Evolutionary conservation across 2,113 vertebrate species (phyloP).

Genomic region (Tretioscincus oriximinensis): DNA sequence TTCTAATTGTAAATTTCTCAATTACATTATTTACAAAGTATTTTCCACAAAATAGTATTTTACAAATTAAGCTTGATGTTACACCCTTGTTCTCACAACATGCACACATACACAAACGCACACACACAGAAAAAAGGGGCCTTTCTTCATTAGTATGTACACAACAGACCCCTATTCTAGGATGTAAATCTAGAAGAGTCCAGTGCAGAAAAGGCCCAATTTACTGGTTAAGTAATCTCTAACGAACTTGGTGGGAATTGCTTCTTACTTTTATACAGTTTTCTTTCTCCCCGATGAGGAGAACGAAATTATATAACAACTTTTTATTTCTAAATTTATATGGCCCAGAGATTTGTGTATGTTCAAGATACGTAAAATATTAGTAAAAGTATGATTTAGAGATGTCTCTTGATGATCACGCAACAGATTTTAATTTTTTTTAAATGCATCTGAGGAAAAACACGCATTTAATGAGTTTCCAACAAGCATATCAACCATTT

Average conservation of each 20-base stretch:
- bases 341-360: constrained; percentile 4
- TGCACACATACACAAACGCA: not conserved
- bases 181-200: too few species aligned
- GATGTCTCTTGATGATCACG: not conserved
- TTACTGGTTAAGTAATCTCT: not conserved
- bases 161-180: too few species aligned
- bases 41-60: constrained; percentile 18
- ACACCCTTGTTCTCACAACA: not conserved
- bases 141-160: too few species aligned
- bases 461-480: constrained; percentile 11
- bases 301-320: too few species aligned
- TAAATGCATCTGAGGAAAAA: not conserved
- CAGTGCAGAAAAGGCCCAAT: not conserved
- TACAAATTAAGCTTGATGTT: not conserved
- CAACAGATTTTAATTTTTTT: not conserved
- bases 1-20: constrained; percentile 1
- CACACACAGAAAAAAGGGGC: not conserved
- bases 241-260: not conserved
- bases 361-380: not conserved
- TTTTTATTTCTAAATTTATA: constrained; percentile 8
- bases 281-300: not conserved
- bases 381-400: not conserved
- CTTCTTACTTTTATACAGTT: not conserved
- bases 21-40: constrained; percentile 3
- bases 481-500: constrained; percentile 4